Base-by-base conservation (phyloP, 2,113 vertebrate genomes). In the Brachyistius frenatus region DNA sequence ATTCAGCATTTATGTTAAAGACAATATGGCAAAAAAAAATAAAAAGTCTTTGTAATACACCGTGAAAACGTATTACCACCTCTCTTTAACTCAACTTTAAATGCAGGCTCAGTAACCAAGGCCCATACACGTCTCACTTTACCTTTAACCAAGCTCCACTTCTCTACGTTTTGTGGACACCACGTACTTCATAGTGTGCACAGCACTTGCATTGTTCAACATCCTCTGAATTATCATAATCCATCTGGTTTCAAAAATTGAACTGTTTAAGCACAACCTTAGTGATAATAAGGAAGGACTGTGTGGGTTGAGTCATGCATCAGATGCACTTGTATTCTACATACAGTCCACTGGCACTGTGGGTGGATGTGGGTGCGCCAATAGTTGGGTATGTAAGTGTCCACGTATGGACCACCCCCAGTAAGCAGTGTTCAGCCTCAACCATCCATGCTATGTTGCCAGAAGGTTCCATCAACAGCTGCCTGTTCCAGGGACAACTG, bases 381-480 rank as follows among this genome's bases (percentile, higher is more conserved):
- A 72, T 55, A 63, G 62, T 73, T 75, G 56, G 41, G 57, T 61
- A 39, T 74, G 14, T 55, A 67, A 72, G 55, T 66, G 61, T 70
- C 72, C 16, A 63, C 62, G 80, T 73, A 71, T 16, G 47, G 68
- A 83, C 76, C 85, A 88, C 90, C 78, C 90, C 89, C 91, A 91
- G 87, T 85, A 93, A 93, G 91, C 88, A 93, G 87, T 93, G 93
- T 96, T 96, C 94, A 96, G 92, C 93, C 84, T 87, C 61, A 71
- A 84, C 75, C 81, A 93, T 94, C 92, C 94, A 93, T 90, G 92
- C 89, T 94, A 92, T 95, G 94, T 94, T 95, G 93, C 95, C 95
- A 94, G 95, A 95, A 96, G 95, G 95, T 96, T 96, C 86, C 91
- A 94, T 91, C 91, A 96, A 96, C 97, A 99, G 95, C 96, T 98